phyloP scores from a whole-genome alignment of 2,113 vertebrate genomes.

The Ctenodactylus gundi region DNA sequence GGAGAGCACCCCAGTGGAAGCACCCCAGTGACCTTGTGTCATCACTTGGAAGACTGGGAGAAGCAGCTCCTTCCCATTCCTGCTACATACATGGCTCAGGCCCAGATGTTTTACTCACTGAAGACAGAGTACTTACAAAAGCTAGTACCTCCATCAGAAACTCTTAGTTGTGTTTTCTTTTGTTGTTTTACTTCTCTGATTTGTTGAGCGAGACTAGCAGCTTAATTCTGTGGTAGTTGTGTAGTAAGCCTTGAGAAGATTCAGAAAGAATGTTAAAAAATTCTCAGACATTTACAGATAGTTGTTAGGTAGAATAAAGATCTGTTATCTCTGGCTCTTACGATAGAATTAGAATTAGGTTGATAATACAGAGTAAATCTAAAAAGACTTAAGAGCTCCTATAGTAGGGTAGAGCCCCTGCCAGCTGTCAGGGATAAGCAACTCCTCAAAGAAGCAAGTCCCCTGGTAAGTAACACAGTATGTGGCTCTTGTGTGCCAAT shows the following conservation, averaged over 20 bases:
- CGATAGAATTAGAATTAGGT: background rate
- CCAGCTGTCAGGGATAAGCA: constrained; percentile 8
- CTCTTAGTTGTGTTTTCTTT: background rate
- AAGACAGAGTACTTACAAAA: constrained; percentile 17
- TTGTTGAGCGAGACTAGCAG: constrained; percentile 1
- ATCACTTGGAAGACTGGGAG: background rate
- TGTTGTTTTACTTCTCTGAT: constrained; percentile 46
- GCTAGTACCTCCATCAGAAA: background rate
- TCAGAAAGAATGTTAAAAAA: constrained; percentile 4
- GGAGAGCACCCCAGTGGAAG: background rate
- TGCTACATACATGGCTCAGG: background rate
- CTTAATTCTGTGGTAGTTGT: background rate
- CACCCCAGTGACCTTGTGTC: background rate
- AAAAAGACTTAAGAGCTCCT: constrained; percentile 15
- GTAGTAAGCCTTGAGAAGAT: constrained; percentile 10
- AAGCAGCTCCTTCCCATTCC: background rate
- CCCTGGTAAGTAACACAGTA: background rate
- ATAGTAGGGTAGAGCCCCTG: background rate
- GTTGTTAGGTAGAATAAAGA: background rate
- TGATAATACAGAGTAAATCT: background rate
- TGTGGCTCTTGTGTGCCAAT: background rate
- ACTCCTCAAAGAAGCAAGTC: constrained; percentile 32
- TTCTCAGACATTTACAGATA: background rate
- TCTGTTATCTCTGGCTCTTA: background rate
- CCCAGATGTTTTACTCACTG: background rate